phyloP scores from a whole-genome alignment of 2,888 invertebrate species.

The Meta bourneti region DNA sequence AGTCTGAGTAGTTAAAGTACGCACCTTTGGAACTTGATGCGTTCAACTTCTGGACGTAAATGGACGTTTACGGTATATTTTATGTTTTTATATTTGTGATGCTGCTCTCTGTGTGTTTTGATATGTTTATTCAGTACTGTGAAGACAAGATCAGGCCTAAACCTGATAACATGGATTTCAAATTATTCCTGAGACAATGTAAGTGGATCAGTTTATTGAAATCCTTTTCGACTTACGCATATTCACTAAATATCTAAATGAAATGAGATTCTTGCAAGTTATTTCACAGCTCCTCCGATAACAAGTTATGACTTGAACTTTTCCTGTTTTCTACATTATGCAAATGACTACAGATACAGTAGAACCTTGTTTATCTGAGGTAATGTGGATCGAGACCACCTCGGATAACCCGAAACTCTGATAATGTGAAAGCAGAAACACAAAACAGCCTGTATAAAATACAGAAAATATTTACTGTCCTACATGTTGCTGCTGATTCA shows the following conservation, averaged over 20 bases:
- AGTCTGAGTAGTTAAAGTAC: too few relatives aligned
- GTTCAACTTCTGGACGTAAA: neutral
- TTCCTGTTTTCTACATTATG: neutral
- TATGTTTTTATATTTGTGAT: neutral
- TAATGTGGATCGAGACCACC: too few relatives aligned
- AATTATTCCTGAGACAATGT: neutral
- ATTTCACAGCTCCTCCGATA: neutral
- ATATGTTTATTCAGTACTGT: neutral
- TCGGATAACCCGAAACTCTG: too few relatives aligned
- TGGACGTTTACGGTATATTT: neutral
- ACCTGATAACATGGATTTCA: conserved; percentile 1
- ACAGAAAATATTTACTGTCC: too few relatives aligned
- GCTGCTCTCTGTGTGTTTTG: neutral
- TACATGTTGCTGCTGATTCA: too few relatives aligned
- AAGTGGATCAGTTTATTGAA: neutral
- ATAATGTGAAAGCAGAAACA: too few relatives aligned
- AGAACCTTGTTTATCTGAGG: too few relatives aligned
- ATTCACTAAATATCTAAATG: neutral
- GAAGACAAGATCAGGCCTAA: conserved; percentile 11
- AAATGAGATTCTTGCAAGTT: neutral
- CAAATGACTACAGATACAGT: too few relatives aligned
- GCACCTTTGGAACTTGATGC: neutral
- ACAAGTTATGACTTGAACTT: neutral
- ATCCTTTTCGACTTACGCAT: neutral
- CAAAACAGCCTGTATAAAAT: too few relatives aligned